phyloP scores from a whole-genome alignment of 2,113 vertebrate genomes.

The Heloderma charlesbogerti region DNA sequence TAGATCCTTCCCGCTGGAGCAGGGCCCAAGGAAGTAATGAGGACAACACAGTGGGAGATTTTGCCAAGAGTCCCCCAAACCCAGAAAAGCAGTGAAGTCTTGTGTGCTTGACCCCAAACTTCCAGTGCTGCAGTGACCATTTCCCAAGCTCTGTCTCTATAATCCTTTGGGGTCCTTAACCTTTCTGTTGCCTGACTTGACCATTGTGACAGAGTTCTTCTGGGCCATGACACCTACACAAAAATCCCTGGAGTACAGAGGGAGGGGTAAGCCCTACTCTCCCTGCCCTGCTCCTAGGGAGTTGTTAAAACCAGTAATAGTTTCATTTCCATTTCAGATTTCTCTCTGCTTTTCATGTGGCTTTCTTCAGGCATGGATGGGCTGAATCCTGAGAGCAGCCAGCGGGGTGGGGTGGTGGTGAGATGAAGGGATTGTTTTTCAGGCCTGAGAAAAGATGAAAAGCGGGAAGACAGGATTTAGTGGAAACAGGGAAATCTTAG shows the following conservation, averaged over 20 bases:
- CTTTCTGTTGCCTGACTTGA: background rate
- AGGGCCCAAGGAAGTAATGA: slow-evolving; percentile 65
- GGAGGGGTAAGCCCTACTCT: background rate
- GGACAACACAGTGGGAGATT: background rate
- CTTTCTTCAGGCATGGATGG: slow-evolving; percentile 74
- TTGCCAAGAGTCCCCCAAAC: background rate
- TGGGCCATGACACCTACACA: background rate
- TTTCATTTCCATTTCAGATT: slow-evolving; percentile 74
- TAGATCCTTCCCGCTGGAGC: slow-evolving; percentile 73
- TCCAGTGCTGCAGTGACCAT: background rate
- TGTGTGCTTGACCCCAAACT: background rate
- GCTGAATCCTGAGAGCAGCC: slow-evolving; percentile 59
- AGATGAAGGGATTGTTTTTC: slow-evolving; percentile 80
- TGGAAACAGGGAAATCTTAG: slow-evolving; percentile 82
- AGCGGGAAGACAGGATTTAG: slow-evolving; percentile 79
- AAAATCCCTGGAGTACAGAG: background rate
- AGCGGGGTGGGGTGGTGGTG: slow-evolving; percentile 29
- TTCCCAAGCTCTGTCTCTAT: background rate
- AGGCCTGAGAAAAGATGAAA: slow-evolving; percentile 78
- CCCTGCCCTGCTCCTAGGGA: slow-evolving; percentile 4
- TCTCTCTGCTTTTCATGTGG: slow-evolving; percentile 76
- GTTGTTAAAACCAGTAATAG: slow-evolving; percentile 21
- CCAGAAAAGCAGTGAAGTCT: background rate
- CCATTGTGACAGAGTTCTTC: background rate
- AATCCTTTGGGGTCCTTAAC: background rate